These are phyloP conservation scores for Strigops habroptila DNA, from an alignment of 2,113 vertebrate genomes.

Conservation along the genomic window DNA sequence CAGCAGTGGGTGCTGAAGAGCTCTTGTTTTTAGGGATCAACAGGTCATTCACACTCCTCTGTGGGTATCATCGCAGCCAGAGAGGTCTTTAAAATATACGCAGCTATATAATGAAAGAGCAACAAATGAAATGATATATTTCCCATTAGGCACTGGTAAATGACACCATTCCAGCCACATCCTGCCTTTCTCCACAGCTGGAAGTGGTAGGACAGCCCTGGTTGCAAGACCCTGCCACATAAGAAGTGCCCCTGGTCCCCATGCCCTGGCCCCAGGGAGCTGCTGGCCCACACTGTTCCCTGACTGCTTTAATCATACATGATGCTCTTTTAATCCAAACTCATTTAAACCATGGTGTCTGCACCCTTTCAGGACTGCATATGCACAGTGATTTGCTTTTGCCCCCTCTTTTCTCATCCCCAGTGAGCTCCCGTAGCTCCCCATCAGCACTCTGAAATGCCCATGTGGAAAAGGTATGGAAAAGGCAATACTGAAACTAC, in stretches of 20 bases:
- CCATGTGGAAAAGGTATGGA: background rate
- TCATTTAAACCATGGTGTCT: background rate
- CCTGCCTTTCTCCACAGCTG: background rate
- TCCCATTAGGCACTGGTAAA: background rate
- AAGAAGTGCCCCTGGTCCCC: fast-evolving
- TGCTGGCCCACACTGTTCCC: background rate
- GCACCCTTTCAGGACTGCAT: background rate
- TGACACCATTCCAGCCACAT: background rate
- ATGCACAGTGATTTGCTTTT: background rate
- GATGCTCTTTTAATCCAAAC: background rate
- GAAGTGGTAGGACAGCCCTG: background rate
- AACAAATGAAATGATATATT: background rate
- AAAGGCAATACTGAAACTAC: background rate
- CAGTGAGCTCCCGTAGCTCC: background rate
- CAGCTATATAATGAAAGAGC: background rate
- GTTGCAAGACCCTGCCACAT: background rate
- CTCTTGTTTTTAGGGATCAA: background rate
- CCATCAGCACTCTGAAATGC: background rate
- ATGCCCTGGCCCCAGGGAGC: fast-evolving
- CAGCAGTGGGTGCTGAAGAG: fast-evolving
- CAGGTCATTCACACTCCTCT: background rate
- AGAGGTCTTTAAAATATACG: background rate
- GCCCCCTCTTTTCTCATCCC: background rate
- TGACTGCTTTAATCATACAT: background rate
- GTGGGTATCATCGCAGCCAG: background rate